A percentile compares a stretch with the other conserved stretches of the same genome.
Conservation (phyloP, 2,888 invertebrate species). For the Diarsia dahlii region DNA sequence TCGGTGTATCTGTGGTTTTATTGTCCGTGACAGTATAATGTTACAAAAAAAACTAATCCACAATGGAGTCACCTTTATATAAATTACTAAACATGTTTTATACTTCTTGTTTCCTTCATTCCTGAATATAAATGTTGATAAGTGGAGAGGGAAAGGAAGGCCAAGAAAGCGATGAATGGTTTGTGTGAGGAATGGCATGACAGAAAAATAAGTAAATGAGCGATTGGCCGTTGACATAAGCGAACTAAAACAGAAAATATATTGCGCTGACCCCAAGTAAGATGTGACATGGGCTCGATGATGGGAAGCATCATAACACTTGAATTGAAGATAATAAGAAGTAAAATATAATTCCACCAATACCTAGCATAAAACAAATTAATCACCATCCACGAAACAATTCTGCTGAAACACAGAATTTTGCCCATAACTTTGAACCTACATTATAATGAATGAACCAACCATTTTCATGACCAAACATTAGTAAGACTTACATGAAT, state of each 20-base stretch:
- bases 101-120: neutral
- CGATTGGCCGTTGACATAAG: no score
- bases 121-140: no score
- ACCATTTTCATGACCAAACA: neutral
- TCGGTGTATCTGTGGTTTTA: constrained; percentile 22
- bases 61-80: neutral
- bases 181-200: no score
- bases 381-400: neutral
- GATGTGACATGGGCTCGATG: no score
- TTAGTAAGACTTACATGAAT: constrained; percentile 13
- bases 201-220: no score
- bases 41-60: neutral
- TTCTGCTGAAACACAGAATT: neutral
- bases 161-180: no score
- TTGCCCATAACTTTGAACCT: neutral
- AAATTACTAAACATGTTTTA: no score
- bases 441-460: constrained; percentile 5
- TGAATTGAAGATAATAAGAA: no score
- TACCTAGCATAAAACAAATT: neutral
- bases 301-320: no score
- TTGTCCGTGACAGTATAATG: constrained; percentile 1
- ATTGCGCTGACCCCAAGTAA: no score
- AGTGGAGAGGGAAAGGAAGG: no score
- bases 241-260: no score
- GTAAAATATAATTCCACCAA: neutral